Evolutionary conservation across 2,888 invertebrate species (phyloP), one percentile per base, ranked within the genome.

Genomic region (Diarsia dahlii): DNA sequence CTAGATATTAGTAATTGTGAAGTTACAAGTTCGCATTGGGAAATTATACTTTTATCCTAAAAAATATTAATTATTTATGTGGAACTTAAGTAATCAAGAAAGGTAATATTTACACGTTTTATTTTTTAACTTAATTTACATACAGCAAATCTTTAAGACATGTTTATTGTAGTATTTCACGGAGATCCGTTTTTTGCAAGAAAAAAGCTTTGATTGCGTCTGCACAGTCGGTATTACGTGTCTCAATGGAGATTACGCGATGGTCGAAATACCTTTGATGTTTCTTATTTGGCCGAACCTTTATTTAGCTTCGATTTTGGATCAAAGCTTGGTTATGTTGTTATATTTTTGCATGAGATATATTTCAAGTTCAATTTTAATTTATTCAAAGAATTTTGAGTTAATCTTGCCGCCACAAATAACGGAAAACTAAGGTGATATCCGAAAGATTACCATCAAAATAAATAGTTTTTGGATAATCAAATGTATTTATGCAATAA

Each of bases 191-290:
- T 60, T 60, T 74, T 67, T 64, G 63, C 28, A 50, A 60, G 12
- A 63, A 73, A 70, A 67, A 71, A 64, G 4, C 9, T 0, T 65
- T 71, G 64, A 74, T 77, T 81, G 74, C 74, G 73, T 69, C n/a
- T 45, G 66, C 58, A 67, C 45, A 56, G 54, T 75, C 15, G 2
- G 34, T 68, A 83, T 78, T 81, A 84, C 78, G 74, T 83, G 74
- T 83, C 52, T 34, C 60, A 6, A 73, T 66, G 48, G 50, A 68
- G 10, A 74, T 83, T 52, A 74, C 58, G 28, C 39, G 60, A 70
- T 45, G 48, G 4, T 8, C 54, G 6, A n/a, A 74, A 74, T 56
- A 52, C 28, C 50, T 81, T 54, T 67, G 13, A 48, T 46, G 3
- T 45, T 63, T 74, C 45, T 80, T 64, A 28, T 56, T 34, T 72